phyloP scores from a whole-genome alignment of 2,797 vertebrate genomes.

The Sylvilagus floridanus region DNA sequence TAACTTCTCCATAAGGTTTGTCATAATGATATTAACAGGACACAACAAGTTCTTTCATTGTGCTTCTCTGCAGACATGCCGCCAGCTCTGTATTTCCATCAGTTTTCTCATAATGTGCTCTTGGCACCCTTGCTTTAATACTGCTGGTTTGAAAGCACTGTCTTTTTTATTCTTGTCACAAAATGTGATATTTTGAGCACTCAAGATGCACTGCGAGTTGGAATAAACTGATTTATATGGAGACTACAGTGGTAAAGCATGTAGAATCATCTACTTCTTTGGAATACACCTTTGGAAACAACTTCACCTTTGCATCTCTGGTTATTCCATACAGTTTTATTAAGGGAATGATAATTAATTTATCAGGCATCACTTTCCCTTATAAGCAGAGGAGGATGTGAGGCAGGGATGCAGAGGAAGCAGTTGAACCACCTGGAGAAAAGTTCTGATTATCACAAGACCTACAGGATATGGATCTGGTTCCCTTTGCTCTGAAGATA shows the following conservation, averaged over 20 bases:
- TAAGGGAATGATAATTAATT: neutral
- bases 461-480: too few species aligned
- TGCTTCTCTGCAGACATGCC: slow-evolving; percentile 26
- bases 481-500: too few species aligned
- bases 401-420: too few species aligned
- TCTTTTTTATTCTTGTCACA: slow-evolving; percentile 55
- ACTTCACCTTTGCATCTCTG: neutral
- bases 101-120: slow-evolving; percentile 30
- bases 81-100: neutral
- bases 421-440: too few species aligned
- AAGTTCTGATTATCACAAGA: too few species aligned
- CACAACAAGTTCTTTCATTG: slow-evolving; percentile 25
- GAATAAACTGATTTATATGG: slow-evolving; percentile 38
- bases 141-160: slow-evolving; percentile 34
- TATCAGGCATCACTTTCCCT: neutral
- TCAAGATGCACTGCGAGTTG: neutral
- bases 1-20: slow-evolving; percentile 17
- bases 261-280: neutral
- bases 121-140: slow-evolving; percentile 24
- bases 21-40: slow-evolving; percentile 1
- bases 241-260: neutral
- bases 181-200: slow-evolving; percentile 54
- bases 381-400: too few species aligned
- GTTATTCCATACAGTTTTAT: neutral
- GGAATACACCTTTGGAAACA: slow-evolving; percentile 12